Evolutionary conservation across 2,888 invertebrate species (phyloP).

Genomic region (Chloroclysta siterata): DNA sequence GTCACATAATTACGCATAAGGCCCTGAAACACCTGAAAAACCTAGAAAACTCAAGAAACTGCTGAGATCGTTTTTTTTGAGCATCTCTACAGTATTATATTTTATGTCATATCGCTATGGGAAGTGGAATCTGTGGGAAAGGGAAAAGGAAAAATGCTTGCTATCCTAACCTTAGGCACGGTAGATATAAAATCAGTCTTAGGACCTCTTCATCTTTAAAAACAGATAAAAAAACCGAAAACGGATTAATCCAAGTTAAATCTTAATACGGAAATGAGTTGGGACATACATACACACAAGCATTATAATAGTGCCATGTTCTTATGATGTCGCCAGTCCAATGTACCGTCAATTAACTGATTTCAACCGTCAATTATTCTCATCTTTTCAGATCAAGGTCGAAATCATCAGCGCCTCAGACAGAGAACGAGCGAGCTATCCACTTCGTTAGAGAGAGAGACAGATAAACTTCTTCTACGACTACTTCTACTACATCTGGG

Average conservation of each 20-base stretch:
- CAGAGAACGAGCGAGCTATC: constrained; percentile 29
- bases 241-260: no score
- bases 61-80: not conserved
- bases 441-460: constrained; percentile 37
- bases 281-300: no score
- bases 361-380: constrained; percentile 13
- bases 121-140: no score
- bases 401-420: constrained; percentile 11
- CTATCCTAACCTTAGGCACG: no score
- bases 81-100: not conserved
- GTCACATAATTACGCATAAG: not conserved
- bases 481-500: constrained; percentile 43
- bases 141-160: no score
- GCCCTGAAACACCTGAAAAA: not conserved
- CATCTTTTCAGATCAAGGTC: constrained; percentile 34
- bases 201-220: no score
- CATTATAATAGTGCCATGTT: no score
- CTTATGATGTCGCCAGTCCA: not conserved
- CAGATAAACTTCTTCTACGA: constrained; percentile 30
- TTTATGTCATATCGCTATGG: not conserved
- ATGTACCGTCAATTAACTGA: constrained; percentile 5
- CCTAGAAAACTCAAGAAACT: not conserved
- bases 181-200: no score
- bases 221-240: no score
- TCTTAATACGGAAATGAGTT: no score